These are phyloP conservation scores for Pyralis farinalis DNA, from an alignment of 2,888 invertebrate genomes.

Conservation along the genomic window DNA sequence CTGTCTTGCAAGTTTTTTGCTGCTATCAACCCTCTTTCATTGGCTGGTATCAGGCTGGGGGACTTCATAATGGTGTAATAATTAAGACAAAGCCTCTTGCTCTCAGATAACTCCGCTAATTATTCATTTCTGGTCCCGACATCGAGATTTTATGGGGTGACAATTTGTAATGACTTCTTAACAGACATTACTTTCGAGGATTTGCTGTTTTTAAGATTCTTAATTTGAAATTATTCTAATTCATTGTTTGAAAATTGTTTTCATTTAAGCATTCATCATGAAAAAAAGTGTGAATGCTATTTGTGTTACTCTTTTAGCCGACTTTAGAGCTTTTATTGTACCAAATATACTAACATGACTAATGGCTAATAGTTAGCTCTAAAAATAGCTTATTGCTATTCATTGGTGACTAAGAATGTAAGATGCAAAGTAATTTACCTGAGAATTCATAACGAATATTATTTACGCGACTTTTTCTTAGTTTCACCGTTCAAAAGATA, in stretches of 20 bases:
- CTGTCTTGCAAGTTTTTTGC: conserved; percentile 62
- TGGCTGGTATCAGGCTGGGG: conserved; percentile 51
- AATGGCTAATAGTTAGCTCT: too few species aligned
- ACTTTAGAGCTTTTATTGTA: too few species aligned
- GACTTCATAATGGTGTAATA: conserved; percentile 72
- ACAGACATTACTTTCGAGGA: conserved; percentile 17
- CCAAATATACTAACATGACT: too few species aligned
- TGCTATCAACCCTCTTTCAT: conserved; percentile 51
- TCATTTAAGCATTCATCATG: neutral
- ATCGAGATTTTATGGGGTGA: conserved; percentile 63
- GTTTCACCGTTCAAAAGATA: too few species aligned
- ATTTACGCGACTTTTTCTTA: too few species aligned
- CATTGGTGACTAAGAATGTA: too few species aligned
- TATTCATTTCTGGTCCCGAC: conserved; percentile 63
- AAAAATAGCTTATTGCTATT: too few species aligned
- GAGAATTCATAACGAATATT: too few species aligned
- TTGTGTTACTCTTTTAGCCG: too few species aligned
- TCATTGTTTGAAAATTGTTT: neutral
- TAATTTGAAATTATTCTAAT: conserved; percentile 4
- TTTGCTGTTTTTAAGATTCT: neutral
- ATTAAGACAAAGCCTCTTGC: conserved; percentile 74
- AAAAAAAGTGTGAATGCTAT: too few species aligned
- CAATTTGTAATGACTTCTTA: conserved; percentile 52
- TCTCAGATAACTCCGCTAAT: conserved; percentile 60
- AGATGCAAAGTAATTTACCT: too few species aligned